Base-by-base conservation (phyloP, 1,140 invertebrate species). In the Polypedilum pembai region DNA sequence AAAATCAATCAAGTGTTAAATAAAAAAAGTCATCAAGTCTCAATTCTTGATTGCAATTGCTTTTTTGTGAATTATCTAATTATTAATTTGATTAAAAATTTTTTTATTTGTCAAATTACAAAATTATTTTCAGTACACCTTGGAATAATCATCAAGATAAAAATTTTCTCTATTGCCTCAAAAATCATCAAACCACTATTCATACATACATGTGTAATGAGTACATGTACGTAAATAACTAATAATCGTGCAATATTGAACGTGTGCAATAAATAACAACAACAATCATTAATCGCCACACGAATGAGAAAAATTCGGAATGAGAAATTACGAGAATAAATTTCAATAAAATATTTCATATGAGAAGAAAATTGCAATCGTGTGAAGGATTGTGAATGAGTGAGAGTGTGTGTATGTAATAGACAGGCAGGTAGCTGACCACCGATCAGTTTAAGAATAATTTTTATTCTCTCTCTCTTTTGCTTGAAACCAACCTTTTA, bases 371-470 rank as follows among this genome's bases (percentile, higher is more conserved):
- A 69, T 69, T 69, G 17, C 65, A 69, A 7, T 21, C 17, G 17
- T 69, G 20, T 18, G 20, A 20, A 69, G n/a, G 65, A 18, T 21
- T 56, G n/a, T 56, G n/a, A 56, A 56, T 56, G 12, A n/a, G 12
- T 56, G 12, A n/a, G 45, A 4, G 12, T 56, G 45, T 56, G 45
- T 56, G 12, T 3, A 56, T 56, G 12, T 3, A 56, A n/a, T 12
- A 56, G 65, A 18, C 24, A 18, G 8, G 65, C 65, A 69, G 65
- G 65, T 69, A 69, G 65, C 65, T 69, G 65, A 69, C 65, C 65
- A 69, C 65, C 17, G 20, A 21, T 21, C 65, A 69, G 65, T 69
- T 69, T 69, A 66, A 66, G 63, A 20, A n/a, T 20, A 7, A 69
- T 20, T 69, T 69, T 66, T 33, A 3, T 56, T 56, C 45, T 33